Evolutionary conservation across 2,113 vertebrate species (phyloP).

Genomic region (Caloenas nicobarica): DNA sequence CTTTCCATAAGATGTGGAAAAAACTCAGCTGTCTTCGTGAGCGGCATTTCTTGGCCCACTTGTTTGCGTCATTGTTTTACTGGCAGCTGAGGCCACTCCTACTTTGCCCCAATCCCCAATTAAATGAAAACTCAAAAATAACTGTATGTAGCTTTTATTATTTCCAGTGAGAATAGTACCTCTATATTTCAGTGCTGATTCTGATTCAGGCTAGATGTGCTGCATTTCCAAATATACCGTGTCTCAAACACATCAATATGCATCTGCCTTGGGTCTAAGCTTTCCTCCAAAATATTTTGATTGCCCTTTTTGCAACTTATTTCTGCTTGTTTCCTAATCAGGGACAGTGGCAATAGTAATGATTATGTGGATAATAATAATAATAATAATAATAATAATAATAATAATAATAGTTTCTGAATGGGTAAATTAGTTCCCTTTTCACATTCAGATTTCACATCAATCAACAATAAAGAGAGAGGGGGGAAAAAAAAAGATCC

Average conservation of each 20-base stretch:
- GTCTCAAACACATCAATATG: neutral
- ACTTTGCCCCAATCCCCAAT: neutral
- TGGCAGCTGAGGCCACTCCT: neutral
- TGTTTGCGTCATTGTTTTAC: neutral
- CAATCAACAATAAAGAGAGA: neutral
- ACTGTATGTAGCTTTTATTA: neutral
- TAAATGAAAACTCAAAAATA: neutral
- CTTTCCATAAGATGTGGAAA: neutral
- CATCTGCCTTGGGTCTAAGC: neutral
- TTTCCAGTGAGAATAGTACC: neutral
- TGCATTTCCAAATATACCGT: neutral
- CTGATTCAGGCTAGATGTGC: neutral
- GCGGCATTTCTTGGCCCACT: neutral
- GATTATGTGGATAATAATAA: neutral
- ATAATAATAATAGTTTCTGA: neutral
- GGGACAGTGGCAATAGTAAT: neutral
- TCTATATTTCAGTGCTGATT: neutral
- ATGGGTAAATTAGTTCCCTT: neutral
- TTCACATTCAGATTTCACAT: neutral
- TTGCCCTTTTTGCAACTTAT: neutral
- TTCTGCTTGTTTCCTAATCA: neutral
- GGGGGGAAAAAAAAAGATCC: neutral
- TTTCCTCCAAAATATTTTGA: neutral
- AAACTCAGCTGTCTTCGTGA: fast-evolving
- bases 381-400: neutral